Base-by-base conservation (phyloP, 2,797 vertebrate genomes). In the Tangara arthus region DNA sequence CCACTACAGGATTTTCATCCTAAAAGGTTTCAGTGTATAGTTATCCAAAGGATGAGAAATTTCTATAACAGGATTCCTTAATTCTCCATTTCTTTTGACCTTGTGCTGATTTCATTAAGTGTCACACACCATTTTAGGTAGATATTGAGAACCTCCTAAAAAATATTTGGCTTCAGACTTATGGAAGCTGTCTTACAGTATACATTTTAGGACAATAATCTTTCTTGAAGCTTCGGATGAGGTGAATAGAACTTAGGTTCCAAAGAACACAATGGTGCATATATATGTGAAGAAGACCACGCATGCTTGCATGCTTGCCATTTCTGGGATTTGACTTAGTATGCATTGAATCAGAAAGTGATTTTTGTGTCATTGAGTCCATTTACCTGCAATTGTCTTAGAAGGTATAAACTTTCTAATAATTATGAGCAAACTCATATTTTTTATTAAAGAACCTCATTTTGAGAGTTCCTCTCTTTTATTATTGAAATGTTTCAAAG, bases 261-360 rank as follows among this genome's bases (percentile, higher is more conserved):
- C 68, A 65, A 72, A 87, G 32, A 91, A 23, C 15, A 16, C 1
- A 13, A 2, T 18, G 52, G 39, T 50, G 41, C 4, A 28, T 42
- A 6, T 6, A 4, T 11, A 32, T 19, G 15, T 69, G 77, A 91
- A 78, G 44, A 60, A 42, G 41, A 61, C 16, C 5, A 22, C 0
- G 0, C 13, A 22, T 28, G 22, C 17, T 52, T 0, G 0, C 13
- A 22, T 28, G 22, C 17, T 52, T 80, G 42, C n/a, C 55, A 32
- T 71, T 73, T 6, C 15, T 90, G 35, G 35, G 32, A 46, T 82
- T 57, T 76, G 8, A 47, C 32, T 55, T 76, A 46, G 24, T 39
- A 47, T 35, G 26, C 12, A 24, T 55, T 55, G 46, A 70, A 66
- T 70, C 42, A 65, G 47, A 55, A 87, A 80, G 39, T 55, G 12